A percentile compares a stretch with the other conserved stretches of the same genome.
phyloP scores from a whole-genome alignment of 2,888 invertebrate genomes.

The Cryptocheilus praepositus region DNA sequence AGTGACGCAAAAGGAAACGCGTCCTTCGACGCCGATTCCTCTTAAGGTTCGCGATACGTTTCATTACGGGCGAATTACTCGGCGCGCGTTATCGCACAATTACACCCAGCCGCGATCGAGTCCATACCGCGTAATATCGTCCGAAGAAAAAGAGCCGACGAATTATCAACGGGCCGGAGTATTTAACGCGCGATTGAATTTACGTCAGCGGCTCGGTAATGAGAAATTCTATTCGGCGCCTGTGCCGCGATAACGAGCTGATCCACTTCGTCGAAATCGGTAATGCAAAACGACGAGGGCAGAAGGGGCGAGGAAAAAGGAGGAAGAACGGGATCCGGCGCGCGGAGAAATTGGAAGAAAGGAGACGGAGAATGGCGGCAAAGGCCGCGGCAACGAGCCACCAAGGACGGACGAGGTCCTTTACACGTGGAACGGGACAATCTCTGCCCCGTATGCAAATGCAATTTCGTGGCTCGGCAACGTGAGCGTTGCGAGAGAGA shows the following conservation, averaged over 20 bases:
- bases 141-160: background rate
- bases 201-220: constrained; percentile 26
- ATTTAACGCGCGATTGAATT: constrained; percentile 17
- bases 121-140: background rate
- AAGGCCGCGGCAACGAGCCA: constrained; percentile 38
- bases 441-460: constrained; percentile 65
- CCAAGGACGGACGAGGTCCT: constrained; percentile 51
- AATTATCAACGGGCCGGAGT: too few relatives aligned
- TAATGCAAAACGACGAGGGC: too few relatives aligned
- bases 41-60: constrained; percentile 10
- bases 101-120: too few relatives aligned
- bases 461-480: constrained; percentile 55
- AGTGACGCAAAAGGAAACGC: background rate
- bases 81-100: background rate
- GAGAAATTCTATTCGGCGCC: constrained; percentile 21
- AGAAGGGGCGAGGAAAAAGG: too few relatives aligned
- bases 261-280: constrained; percentile 29
- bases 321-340: too few relatives aligned
- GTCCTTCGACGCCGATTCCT: too few relatives aligned
- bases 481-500: constrained; percentile 1
- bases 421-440: constrained; percentile 56
- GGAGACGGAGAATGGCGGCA: constrained; percentile 17
- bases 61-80: constrained; percentile 17
- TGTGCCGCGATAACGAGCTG: constrained; percentile 42
- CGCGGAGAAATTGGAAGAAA: background rate